These are phyloP conservation scores for Cylindroiulus punctatus DNA, from an alignment of 2,888 invertebrate species.

Conservation along the genomic window DNA sequence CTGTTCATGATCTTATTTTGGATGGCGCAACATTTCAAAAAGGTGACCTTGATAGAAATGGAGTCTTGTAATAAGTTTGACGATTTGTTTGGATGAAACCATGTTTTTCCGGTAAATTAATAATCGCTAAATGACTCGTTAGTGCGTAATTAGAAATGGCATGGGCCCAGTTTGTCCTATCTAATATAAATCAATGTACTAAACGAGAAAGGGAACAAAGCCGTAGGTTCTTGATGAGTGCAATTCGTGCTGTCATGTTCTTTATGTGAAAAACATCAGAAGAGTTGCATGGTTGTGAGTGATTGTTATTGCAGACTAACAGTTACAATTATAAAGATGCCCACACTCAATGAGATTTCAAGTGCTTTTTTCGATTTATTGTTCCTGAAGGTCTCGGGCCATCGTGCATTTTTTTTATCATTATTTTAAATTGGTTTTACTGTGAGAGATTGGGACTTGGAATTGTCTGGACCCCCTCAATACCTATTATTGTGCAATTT, in stretches of 20 bases:
- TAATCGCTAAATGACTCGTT: no score
- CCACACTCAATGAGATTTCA: neutral
- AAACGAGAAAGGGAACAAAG: neutral
- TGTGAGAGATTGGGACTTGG: neutral
- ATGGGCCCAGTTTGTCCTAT: neutral
- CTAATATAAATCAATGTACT: neutral
- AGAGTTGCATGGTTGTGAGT: neutral
- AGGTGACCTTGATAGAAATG: no score
- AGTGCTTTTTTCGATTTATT: neutral
- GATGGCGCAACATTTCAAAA: no score
- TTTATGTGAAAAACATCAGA: neutral
- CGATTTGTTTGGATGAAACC: no score
- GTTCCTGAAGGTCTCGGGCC: neutral
- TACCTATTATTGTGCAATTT: neutral
- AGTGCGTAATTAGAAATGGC: neutral
- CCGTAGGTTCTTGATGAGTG: neutral
- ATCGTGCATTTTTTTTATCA: neutral
- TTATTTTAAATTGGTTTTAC: neutral
- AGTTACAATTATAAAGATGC: neutral
- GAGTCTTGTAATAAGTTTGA: no score
- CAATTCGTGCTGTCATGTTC: neutral
- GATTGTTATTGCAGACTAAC: slow-evolving; percentile 1
- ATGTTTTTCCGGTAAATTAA: no score
- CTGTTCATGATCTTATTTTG: no score
- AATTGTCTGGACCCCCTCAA: neutral